Conservation (phyloP, 2,888 invertebrate genomes). For the Acronicta aceris region DNA sequence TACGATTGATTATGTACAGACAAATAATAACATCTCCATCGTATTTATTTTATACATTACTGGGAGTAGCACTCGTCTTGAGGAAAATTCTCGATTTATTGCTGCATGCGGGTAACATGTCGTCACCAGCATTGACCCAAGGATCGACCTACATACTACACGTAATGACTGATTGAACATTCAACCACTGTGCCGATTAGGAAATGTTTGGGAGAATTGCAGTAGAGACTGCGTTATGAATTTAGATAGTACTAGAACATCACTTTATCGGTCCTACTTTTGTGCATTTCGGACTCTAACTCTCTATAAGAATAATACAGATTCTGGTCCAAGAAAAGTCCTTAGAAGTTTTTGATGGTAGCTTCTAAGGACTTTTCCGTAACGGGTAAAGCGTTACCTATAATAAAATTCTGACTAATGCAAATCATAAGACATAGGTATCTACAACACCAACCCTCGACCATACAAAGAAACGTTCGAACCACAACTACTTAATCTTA, state of each 20-base stretch:
- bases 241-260: not conserved
- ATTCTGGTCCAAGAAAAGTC: too few species aligned
- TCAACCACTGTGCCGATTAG: constrained; percentile 22
- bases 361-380: too few species aligned
- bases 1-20: not conserved
- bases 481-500: too few species aligned
- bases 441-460: too few species aligned
- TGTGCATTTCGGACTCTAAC: too few species aligned
- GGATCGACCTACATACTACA: constrained; percentile 31
- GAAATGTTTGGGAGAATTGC: constrained; percentile 24
- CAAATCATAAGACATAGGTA: too few species aligned
- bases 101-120: constrained; percentile 6
- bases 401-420: too few species aligned
- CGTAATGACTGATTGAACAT: constrained; percentile 32
- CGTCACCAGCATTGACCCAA: constrained; percentile 45
- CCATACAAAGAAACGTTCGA: too few species aligned
- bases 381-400: too few species aligned
- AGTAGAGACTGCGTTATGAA: constrained; percentile 1
- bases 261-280: not conserved
- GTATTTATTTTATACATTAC: not conserved
- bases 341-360: too few species aligned
- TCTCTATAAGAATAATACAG: too few species aligned
- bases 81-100: constrained; percentile 35
- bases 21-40: not conserved
- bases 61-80: not conserved